Base-by-base conservation (phyloP, 1,140 invertebrate genomes). In the Saccostrea glomerata region DNA sequence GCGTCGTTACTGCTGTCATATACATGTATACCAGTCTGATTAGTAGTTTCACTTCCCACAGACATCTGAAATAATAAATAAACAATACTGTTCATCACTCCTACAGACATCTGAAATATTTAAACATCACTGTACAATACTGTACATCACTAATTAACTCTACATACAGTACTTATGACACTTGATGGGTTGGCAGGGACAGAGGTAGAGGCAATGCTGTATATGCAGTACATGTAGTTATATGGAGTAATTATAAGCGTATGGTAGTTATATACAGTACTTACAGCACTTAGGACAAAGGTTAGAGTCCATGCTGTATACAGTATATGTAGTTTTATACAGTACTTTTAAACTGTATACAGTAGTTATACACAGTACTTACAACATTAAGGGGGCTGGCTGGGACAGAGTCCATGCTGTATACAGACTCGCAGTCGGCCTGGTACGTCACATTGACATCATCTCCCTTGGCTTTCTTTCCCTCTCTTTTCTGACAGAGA, bases 1-100 rank as follows among this genome's bases (percentile, higher is more conserved):
- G 97, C 96, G 91, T 97, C 97, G 94, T 97, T 97, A 88, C 97
- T 97, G n/a, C 96, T 97, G 91, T 97, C 97, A 91, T 97, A 97
- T 92, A 92, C 97, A 91, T 97, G 97, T 92, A 92, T 91, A 56
- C 54, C 90, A 0, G 89, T 87, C 23, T 89, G 89, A 13, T 90
- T 86, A 17, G 90, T 92, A 7, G 88, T 56, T 66, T 94, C 94
- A 93, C 94, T 95, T 17, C 94, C 94, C 30, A 94, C 92, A 9
- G 95, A 95, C 90, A 95, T 92, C 95, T 95, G 84, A 30, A 92
- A 77, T 77, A 30, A 77, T 13, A 77, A 77, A 36, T 36, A 36
- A 36, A 36, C 30, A 36, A 36, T 36, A 36, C 30, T 36, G n/a
- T 36, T 1, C 30, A 36, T 36, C 30, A 36, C 30, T 36, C 30